These are phyloP conservation scores for Mesopsocus fuscifrons DNA, from an alignment of 2,888 invertebrate genomes.

Conservation along the genomic window DNA sequence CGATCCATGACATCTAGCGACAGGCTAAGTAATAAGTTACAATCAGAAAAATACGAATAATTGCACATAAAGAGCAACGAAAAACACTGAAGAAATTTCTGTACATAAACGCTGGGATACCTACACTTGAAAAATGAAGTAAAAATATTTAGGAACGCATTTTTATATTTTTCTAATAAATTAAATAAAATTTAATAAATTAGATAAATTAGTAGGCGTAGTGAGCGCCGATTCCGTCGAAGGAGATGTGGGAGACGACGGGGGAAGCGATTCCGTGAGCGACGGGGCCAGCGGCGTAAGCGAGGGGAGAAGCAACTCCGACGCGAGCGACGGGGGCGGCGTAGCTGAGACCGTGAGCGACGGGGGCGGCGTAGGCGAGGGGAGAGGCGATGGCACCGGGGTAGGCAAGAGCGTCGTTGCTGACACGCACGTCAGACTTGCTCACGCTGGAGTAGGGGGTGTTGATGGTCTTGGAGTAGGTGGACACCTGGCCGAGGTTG, in stretches of 20 bases:
- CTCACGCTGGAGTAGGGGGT: constrained; percentile 38
- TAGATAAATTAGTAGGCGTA: constrained; percentile 15
- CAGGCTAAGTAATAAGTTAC: no score
- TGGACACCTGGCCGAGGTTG: constrained; percentile 33
- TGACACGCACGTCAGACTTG: constrained; percentile 36
- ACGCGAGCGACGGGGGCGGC: constrained; percentile 21
- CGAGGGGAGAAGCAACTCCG: no score
- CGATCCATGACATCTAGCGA: no score
- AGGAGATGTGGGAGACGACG: constrained; percentile 9
- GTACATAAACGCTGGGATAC: no score
- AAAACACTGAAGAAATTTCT: no score
- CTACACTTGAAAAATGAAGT: no score
- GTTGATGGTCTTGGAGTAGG: constrained; percentile 36
- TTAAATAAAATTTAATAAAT: background rate
- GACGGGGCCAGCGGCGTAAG: constrained; percentile 21
- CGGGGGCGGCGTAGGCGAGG: constrained; percentile 20
- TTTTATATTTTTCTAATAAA: constrained; percentile 6
- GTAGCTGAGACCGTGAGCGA: no score
- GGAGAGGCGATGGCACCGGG: constrained; percentile 22
- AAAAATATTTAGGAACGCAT: no score
- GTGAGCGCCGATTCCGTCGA: constrained; percentile 1
- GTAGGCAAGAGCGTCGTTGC: constrained; percentile 31
- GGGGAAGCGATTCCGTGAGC: constrained; percentile 20
- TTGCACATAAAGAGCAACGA: no score
- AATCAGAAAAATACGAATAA: no score